A percentile compares a stretch with the other conserved stretches of the same genome.
These are phyloP conservation scores for Drosophila sulfurigaster DNA, from an alignment of 1,140 invertebrate species.

Conservation along the genomic window DNA sequence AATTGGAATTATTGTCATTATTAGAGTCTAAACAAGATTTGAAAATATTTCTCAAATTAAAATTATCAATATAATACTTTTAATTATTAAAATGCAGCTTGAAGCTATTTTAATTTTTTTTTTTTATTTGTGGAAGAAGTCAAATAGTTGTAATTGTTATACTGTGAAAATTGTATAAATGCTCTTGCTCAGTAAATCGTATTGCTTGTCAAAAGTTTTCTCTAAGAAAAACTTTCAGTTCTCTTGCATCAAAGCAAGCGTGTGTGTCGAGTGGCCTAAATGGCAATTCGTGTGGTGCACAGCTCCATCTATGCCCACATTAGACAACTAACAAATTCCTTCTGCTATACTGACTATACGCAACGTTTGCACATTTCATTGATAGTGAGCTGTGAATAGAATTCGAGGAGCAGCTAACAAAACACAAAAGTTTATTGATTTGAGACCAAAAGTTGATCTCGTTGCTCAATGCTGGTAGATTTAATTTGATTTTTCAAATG, in stretches of 20 bases:
- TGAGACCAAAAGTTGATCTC: slow-evolving; percentile 65
- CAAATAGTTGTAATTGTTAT: too few species aligned
- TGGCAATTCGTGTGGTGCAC: background rate
- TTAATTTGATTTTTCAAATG: slow-evolving; percentile 71
- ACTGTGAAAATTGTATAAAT: background rate
- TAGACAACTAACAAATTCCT: slow-evolving; percentile 20
- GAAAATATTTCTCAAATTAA: too few species aligned
- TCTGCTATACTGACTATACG: slow-evolving; percentile 54
- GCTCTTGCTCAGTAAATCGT: background rate
- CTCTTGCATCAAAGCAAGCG: background rate
- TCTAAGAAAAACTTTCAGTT: background rate
- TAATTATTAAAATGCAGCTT: too few species aligned
- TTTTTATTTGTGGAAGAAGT: too few species aligned
- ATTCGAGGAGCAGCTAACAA: slow-evolving; percentile 17
- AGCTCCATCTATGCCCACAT: background rate
- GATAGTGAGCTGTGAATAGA: slow-evolving; percentile 1
- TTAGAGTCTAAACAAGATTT: too few species aligned
- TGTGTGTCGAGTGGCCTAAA: slow-evolving; percentile 10
- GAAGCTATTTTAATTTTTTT: too few species aligned
- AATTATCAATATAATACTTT: too few species aligned
- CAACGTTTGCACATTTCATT: slow-evolving; percentile 33
- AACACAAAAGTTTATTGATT: slow-evolving; percentile 66
- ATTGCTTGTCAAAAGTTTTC: background rate
- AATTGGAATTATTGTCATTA: too few species aligned
- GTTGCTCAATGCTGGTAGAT: slow-evolving; percentile 47